Base-by-base conservation (phyloP, 2,113 vertebrate genomes). In the Agelaius tricolor region DNA sequence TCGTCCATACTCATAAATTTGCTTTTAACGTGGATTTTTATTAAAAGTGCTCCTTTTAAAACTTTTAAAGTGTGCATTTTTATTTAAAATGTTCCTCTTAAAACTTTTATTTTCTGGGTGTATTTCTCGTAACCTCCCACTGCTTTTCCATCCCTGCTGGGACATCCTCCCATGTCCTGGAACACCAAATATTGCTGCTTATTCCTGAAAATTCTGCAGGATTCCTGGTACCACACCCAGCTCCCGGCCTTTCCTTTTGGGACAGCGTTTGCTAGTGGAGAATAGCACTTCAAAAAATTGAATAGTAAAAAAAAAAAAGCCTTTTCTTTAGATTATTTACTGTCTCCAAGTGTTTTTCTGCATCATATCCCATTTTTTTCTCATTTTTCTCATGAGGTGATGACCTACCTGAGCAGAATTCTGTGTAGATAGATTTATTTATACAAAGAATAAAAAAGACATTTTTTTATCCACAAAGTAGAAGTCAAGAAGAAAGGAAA, bases 1-100 rank as follows among this genome's bases (percentile, higher is more conserved):
- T 22, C 2, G 0, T 54, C 39, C 11, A 4, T 27, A 10, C 7
- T 37, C 15, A 6, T 35, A 49, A 65, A 49, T 43, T 3, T 0
- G 1, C 26, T 37, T 89, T 69, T 15, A n/a, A 77, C 8, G 46
- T 14, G 51, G n/a, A 11, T 59, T 75, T 89, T 63, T 55, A 72
- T 66, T 35, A 3, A 49, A 92, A 24, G 16, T 15, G 12, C n/a
- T 65, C 35, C 5, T 1, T 28, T 59, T 13, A 63, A 76, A 83
- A 10, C 31, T 41, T 90, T 58, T 17, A 31, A 77, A 58, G 4
- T 15, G 46, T 15, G 59, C 22, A 11, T 59, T 75, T 91, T 63
- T 59, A 67, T 66, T 35, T 1, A 46, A 92, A 21, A 13, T 19
- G 15, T 49, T 65, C 35, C 5, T 1, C 31, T 59, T 16, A 63